These are phyloP conservation scores for Erethizon dorsatum DNA, from an alignment of 2,797 vertebrate genomes.

Conservation along the genomic window DNA sequence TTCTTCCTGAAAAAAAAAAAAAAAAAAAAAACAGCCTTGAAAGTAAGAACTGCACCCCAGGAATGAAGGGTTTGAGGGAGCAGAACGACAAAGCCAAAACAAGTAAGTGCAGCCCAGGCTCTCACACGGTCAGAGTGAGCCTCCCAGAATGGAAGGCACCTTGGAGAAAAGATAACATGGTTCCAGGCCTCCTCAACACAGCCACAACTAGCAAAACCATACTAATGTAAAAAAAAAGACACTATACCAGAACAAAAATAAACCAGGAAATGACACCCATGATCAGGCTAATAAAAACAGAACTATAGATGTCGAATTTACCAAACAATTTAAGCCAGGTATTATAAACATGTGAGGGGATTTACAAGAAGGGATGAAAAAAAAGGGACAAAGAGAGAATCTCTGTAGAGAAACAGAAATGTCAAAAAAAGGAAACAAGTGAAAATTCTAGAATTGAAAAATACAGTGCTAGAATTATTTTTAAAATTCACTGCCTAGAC, in stretches of 20 bases:
- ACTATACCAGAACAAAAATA: not conserved
- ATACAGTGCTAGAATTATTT: not conserved
- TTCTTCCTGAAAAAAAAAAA: not conserved
- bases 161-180: not conserved
- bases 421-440: not conserved
- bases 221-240: not conserved
- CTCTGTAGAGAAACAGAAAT: not conserved
- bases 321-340: not conserved
- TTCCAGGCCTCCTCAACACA: not conserved
- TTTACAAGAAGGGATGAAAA: not conserved
- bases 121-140: not conserved
- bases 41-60: not conserved
- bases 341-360: not conserved
- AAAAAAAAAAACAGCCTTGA: too few species aligned
- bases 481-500: not conserved
- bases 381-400: not conserved
- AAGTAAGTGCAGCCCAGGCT: not conserved
- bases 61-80: not conserved
- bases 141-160: not conserved
- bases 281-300: not conserved
- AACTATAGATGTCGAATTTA: not conserved
- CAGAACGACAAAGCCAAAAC: not conserved
- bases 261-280: not conserved
- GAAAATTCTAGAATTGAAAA: not conserved
- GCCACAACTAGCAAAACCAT: not conserved